These are phyloP conservation scores for Pseudolycoriella hygida DNA, from an alignment of 2,888 invertebrate genomes.

Conservation along the genomic window DNA sequence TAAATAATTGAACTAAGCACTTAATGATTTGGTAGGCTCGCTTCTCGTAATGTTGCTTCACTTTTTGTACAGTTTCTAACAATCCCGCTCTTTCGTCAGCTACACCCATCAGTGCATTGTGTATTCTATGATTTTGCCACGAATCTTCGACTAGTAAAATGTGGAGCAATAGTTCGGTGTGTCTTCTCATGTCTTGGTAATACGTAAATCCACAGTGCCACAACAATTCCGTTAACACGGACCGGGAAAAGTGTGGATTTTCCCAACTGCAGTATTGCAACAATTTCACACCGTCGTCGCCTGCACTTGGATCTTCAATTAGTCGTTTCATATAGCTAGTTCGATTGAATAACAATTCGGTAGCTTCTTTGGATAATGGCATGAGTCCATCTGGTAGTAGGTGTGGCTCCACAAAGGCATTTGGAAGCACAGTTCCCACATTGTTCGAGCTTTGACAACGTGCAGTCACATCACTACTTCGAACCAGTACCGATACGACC, in stretches of 20 bases:
- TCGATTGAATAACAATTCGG: conserved; percentile 66
- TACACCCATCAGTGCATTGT: conserved; percentile 76
- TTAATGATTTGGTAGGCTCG: conserved; percentile 94
- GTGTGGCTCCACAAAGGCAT: conserved; percentile 53
- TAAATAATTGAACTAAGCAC: conserved; percentile 80
- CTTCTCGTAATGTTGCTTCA: conserved; percentile 91
- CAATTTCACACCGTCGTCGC: conserved; percentile 78
- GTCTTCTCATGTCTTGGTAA: conserved; percentile 84
- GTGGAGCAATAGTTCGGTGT: conserved; percentile 74
- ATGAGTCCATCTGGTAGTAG: conserved; percentile 32
- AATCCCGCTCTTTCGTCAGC: conserved; percentile 80
- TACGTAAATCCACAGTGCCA: conserved; percentile 82
- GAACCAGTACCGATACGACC: conserved; percentile 73
- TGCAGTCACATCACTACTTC: conserved; percentile 76
- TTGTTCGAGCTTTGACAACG: conserved; percentile 40
- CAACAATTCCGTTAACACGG: conserved; percentile 73
- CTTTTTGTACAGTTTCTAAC: conserved; percentile 79
- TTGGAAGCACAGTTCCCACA: conserved; percentile 42
- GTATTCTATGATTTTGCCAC: conserved; percentile 89
- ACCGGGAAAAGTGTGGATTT: conserved; percentile 82
- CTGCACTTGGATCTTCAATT: conserved; percentile 82
- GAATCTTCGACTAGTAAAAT: conserved; percentile 84
- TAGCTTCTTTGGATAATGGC: conserved; percentile 54
- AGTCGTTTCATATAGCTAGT: conserved; percentile 85
- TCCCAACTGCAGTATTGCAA: conserved; percentile 94